Percentiles rank a stretch among this genome's conserved stretches.
Conservation (phyloP, 2,888 invertebrate species). For the Luperina nickerlii region DNA sequence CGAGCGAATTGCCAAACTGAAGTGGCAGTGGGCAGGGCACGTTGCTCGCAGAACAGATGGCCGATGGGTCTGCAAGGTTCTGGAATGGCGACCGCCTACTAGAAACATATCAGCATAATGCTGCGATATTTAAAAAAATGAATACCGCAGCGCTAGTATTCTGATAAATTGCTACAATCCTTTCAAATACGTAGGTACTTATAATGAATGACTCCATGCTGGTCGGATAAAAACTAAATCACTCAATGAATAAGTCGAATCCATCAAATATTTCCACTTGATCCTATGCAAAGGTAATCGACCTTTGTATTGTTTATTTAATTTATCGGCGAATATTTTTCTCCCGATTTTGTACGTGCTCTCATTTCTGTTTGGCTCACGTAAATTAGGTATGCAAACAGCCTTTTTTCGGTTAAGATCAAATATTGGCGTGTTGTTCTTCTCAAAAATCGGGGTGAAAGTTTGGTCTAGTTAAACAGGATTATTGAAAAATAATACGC, state of each 20-base stretch:
- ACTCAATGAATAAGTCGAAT: slow-evolving; percentile 47
- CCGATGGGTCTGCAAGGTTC: no score
- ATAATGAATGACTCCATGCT: not conserved
- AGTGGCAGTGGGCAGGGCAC: no score
- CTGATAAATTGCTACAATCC: not conserved
- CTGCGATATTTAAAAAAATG: no score
- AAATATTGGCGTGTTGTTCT: slow-evolving; percentile 19
- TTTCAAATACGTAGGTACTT: not conserved
- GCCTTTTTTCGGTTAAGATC: slow-evolving; percentile 32
- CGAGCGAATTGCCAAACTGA: no score
- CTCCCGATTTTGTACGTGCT: slow-evolving; percentile 34
- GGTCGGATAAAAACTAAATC: slow-evolving; percentile 10
- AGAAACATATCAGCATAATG: not conserved
- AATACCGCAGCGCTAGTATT: not conserved
- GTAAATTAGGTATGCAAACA: slow-evolving; percentile 53
- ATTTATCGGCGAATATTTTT: slow-evolving; percentile 61
- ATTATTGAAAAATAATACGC: not conserved
- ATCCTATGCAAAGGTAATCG: slow-evolving; percentile 59
- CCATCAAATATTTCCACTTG: slow-evolving; percentile 44
- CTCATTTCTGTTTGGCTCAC: slow-evolving; percentile 34
- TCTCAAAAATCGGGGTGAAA: not conserved
- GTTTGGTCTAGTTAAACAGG: slow-evolving; percentile 15
- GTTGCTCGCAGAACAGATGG: no score
- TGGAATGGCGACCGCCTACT: no score
- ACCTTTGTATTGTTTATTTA: slow-evolving; percentile 64